Evolutionary conservation across 53 echinoderm and acorn worm species (phyloP).

Genomic region (Paracentrotus lividus): DNA sequence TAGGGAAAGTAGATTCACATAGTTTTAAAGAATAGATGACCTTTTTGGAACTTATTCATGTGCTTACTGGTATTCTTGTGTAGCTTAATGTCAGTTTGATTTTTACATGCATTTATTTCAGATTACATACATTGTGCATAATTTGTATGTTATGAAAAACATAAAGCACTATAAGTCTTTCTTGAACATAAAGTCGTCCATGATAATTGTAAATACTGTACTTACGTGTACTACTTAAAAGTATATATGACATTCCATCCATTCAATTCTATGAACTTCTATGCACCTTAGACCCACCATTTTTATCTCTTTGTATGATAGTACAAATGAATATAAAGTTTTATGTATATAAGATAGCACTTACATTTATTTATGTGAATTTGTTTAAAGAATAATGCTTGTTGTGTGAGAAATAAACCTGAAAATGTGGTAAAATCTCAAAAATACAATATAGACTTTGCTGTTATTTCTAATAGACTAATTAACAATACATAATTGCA

Average conservation of each 20-base stretch:
- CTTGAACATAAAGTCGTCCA: neutral
- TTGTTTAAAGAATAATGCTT: neutral
- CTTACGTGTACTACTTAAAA: too few species aligned
- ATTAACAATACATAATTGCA: too few species aligned
- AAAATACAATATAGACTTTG: too few species aligned
- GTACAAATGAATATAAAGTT: neutral
- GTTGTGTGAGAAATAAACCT: constrained; percentile 26
- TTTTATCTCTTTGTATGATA: neutral
- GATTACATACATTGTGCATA: neutral
- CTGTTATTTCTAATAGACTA: too few species aligned
- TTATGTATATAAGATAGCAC: neutral
- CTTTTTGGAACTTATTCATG: too few species aligned
- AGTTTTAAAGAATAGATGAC: neutral
- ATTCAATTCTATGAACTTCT: neutral
- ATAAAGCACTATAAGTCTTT: neutral
- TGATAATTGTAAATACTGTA: neutral
- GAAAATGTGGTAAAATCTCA: neutral
- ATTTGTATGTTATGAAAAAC: neutral
- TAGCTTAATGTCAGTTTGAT: neutral
- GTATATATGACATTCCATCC: neutral
- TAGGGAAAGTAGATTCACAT: too few species aligned
- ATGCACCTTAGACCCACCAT: too few species aligned
- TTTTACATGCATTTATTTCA: neutral
- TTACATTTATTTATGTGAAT: neutral
- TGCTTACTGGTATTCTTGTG: too few species aligned